Evolutionary conservation across 2,888 invertebrate genomes (phyloP).

Genomic region (Ametastegia equiseti): DNA sequence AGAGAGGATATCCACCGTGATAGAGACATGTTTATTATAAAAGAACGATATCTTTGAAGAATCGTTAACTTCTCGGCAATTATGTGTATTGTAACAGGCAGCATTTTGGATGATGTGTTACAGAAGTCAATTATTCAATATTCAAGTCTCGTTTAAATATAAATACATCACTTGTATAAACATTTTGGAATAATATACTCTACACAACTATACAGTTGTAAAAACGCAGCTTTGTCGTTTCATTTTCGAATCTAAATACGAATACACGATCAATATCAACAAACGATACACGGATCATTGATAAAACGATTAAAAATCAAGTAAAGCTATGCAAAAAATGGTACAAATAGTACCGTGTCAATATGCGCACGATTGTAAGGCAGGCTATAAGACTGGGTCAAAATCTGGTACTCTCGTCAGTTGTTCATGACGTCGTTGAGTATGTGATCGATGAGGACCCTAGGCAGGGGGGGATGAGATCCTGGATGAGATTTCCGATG

Average conservation of each 20-base stretch:
- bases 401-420: constrained; percentile 28
- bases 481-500: constrained; percentile 73
- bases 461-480: constrained; percentile 70
- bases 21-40: background rate
- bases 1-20: background rate
- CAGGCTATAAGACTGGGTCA: background rate
- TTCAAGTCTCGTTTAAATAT: background rate
- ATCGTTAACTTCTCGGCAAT: background rate
- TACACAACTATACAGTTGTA: too few relatives aligned
- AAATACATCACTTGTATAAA: background rate
- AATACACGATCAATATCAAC: too few relatives aligned
- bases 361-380: background rate
- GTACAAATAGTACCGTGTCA: background rate
- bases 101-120: background rate
- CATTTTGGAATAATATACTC: background rate
- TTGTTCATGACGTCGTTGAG: constrained; percentile 68
- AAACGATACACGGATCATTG: too few relatives aligned
- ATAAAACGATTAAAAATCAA: background rate
- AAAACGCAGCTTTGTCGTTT: too few relatives aligned
- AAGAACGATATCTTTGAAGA: background rate
- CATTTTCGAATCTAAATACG: background rate
- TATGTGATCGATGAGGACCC: constrained; percentile 71
- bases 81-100: background rate
- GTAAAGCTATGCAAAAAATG: background rate
- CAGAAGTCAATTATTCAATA: background rate